Evolutionary conservation across 2,113 vertebrate genomes (phyloP), one percentile per base, ranked within the genome.

Genomic region (Chlorocebus sabaeus): DNA sequence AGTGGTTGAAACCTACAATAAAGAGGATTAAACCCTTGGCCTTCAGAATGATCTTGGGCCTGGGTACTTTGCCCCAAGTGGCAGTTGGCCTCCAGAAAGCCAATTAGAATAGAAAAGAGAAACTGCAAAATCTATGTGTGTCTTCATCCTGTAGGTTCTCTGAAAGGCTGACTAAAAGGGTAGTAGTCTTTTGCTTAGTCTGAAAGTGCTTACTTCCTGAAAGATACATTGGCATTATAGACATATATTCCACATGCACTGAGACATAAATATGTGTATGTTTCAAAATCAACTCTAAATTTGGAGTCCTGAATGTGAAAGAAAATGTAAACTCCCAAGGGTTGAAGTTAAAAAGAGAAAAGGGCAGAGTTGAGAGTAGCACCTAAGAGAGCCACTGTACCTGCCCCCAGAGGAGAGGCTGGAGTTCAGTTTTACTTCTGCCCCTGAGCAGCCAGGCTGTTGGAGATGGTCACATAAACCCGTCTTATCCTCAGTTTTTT

Each of bases 351-450:
- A 68, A 38, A 43, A n/a, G 27, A 72, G 25, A 48, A 72, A 89
- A 64, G 0, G 17, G 12, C 57, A 17, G 30, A 27, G 38, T 5
- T 0, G n/a, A 25, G 2, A 11, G 10, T 3, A 25, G 5, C 6
- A 2, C 1, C 0, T 3, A 35, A 35, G 59, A 22, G 59, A 45
- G 20, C 4, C 13, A 3, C 12, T 12, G n/a, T 22, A 52, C 17
- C 35, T 59, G 25, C 1, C 0, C 35, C 7, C 0, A 3, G 22
- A 68, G 18, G 6, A 55, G 72, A 45, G 38, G 7, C 73, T 7
- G 9, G 1, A 10, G 11, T 27, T 55, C 14, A 40, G 17, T 45
- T 76, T 86, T 85, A 25, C n/a, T 88, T 87, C 76, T 27, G 61
- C 22, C 52, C 7, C 4, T 1, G 9, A 67, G 38, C 3, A 55